These are phyloP conservation scores for Bombus polaris DNA, from an alignment of 1,140 invertebrate species.

Conservation along the genomic window DNA sequence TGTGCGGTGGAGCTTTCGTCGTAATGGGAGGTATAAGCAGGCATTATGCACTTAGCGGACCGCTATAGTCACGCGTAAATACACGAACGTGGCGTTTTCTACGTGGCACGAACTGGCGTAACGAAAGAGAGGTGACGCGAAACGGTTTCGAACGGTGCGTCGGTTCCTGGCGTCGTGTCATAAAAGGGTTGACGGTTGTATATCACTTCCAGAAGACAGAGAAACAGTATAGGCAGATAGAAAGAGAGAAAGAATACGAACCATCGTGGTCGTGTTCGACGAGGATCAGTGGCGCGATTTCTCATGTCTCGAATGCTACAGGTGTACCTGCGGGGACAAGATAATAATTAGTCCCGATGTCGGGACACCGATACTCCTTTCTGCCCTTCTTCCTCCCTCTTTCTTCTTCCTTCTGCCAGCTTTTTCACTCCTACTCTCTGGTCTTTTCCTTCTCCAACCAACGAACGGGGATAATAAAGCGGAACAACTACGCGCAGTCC, in stretches of 20 bases:
- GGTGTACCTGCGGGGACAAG: slow-evolving; percentile 61
- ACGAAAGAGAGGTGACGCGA: slow-evolving; percentile 12
- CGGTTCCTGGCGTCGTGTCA: slow-evolving; percentile 45
- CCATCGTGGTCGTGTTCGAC: slow-evolving; percentile 35
- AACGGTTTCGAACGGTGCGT: slow-evolving; percentile 26
- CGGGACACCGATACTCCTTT: slow-evolving; percentile 57
- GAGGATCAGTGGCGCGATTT: slow-evolving; percentile 43
- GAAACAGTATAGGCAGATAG: not conserved
- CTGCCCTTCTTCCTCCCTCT: not conserved
- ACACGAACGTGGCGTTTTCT: slow-evolving; percentile 5
- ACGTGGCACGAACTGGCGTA: slow-evolving; percentile 41
- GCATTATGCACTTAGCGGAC: slow-evolving; percentile 28
- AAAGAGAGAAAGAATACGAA: slow-evolving; percentile 32
- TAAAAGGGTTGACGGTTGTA: slow-evolving; percentile 72
- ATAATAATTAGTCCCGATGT: slow-evolving; percentile 73
- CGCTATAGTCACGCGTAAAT: slow-evolving; percentile 28
- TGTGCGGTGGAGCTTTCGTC: not conserved
- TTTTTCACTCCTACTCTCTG: not conserved
- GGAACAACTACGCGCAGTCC: slow-evolving; percentile 44
- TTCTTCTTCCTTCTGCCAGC: not conserved
- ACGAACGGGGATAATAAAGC: slow-evolving; percentile 45
- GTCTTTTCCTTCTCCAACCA: not conserved
- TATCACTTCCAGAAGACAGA: slow-evolving; percentile 57
- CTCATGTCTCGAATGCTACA: slow-evolving; percentile 50
- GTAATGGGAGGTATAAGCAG: slow-evolving; percentile 18